Conservation (phyloP, 2,113 vertebrate species). For the Caloenas nicobarica region DNA sequence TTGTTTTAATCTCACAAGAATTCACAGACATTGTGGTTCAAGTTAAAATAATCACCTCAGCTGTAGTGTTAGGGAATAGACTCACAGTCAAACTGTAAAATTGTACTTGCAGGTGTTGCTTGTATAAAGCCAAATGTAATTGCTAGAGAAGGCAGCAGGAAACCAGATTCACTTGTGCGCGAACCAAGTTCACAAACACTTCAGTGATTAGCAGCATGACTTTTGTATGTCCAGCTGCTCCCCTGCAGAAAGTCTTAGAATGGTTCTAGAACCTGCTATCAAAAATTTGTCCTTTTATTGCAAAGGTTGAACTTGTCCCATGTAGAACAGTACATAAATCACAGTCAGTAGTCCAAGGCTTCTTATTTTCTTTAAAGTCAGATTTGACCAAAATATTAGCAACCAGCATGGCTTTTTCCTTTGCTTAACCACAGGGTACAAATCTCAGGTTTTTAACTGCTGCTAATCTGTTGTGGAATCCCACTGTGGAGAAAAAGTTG, state of each 20-base stretch:
- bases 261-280: background rate
- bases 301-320: background rate
- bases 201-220: background rate
- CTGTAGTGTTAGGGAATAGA: too few relatives aligned
- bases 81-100: background rate
- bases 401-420: background rate
- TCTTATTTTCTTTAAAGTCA: constrained; percentile 18
- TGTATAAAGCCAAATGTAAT: background rate
- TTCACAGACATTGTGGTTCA: background rate
- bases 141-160: background rate
- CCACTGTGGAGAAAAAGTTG: constrained; percentile 45
- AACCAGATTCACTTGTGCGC: background rate
- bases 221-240: background rate
- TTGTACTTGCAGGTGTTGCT: background rate
- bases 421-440: constrained; percentile 25
- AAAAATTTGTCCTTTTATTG: background rate
- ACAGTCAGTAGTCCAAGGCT: background rate
- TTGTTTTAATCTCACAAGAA: background rate
- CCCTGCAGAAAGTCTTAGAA: background rate
- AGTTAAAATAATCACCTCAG: background rate
- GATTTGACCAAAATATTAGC: background rate
- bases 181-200: background rate
- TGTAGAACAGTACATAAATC: background rate
- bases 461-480: constrained; percentile 44
- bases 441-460: constrained; percentile 27